Evolutionary conservation across 2,797 vertebrate species (phyloP), one percentile per base, ranked within the genome.

Genomic region (Karalla daura): DNA sequence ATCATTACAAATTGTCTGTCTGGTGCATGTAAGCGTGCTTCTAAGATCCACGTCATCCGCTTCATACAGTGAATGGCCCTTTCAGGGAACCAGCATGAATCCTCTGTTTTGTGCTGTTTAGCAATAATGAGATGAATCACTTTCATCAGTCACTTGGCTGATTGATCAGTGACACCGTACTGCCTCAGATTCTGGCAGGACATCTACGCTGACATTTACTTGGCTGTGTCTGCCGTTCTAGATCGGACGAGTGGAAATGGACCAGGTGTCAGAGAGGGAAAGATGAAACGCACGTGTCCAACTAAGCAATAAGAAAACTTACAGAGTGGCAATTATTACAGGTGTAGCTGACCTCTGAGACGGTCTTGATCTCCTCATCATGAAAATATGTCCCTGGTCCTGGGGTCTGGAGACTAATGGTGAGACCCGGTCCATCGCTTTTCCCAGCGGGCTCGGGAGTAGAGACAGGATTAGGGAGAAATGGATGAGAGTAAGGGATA

Each of bases 391-490:
- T 83, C 63, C 43, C 62, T 51, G 27, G 73, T 86, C 41, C 80
- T 13, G 1, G 35, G 37, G 56, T 46, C 54, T 36, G 33, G 70
- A 87, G 85, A 89, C 62, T 86, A 88, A 89, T 89, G 69, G 74
- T 64, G 55, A 66, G 70, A 56, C 64, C 6, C 46, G 77, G 78
- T 61, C 86, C 85, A 81, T 87, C 66, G 4, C 59, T 80, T 51
- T 50, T 73, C 76, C 81, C 35, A 6, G 18, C 67, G 77, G 78
- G 60, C 65, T 72, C 64, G 20, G 36, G 55, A 80, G 76, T 71
- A 64, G 69, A 74, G 80, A 89, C 80, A 78, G 86, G 90, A 93
- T 93, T 91, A 93, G 68, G 74, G 75, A 52, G 80, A 78, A 85
- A 90, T 80, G 76, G 87, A 89, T 87, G 88, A 86, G 70, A 73